Evolutionary conservation across 2,888 invertebrate genomes (phyloP), one percentile per base, ranked within the genome.

Genomic region (Diplolepis rosae): DNA sequence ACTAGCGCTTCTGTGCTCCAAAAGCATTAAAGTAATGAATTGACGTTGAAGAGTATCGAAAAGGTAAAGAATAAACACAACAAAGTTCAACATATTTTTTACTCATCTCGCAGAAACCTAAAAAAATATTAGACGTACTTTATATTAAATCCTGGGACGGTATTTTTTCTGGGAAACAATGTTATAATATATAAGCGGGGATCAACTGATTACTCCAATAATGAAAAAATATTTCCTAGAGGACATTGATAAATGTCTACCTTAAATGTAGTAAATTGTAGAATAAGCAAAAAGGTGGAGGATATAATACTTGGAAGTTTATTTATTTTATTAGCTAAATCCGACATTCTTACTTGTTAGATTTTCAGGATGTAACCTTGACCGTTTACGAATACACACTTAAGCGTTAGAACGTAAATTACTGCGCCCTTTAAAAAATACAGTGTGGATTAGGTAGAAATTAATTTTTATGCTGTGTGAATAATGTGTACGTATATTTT

Each of bases 381-480:
- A 61, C 39, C 35, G 13, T 61, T 39, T 24, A 32, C 30, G n/a
- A 13, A 39, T n/a, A 39, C n/a, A 35, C 24, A 61, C n/a, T 61
- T 61, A 3, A 61, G 61, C n/a, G 61, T 61, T 39, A 39, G n/a
- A 39, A 24, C n/a, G 39, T 4, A 61, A 15, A 39, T 39, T 24
- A 39, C 61, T 56, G 24, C 39, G 39, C 24, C 39, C 61, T 54
- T 61, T 39, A 39, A 61, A 27, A 4, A 61, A 61, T 61, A 39
- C 24, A 39, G 27, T 32, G 72, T 78, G 71, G 74, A 79, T 80
- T 78, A 75, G 75, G 73, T 72, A 74, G 73, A 73, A 75, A 75
- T 71, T 73, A 73, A 82, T 80, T 82, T 79, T 79, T 79, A 84
- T 81, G 80, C 80, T 82, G 79, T 80, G 80, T 78, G 77, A 81